phyloP scores from a whole-genome alignment of 2,113 vertebrate genomes.

The chimpanzee (Pan troglodytes) region NHGRI_mPanTro3-v2.1_pri NC_086015.1:87214501-87215000 shows the following conservation, averaged over 20 bases:
- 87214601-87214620: neutral
- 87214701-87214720: neutral
- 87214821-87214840: neutral
- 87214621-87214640: neutral
- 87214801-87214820: neutral
- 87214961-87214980: neutral
- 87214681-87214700: neutral
- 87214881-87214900: neutral
- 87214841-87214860: neutral
- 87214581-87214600: neutral
- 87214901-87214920: neutral
- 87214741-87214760: neutral
- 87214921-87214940: neutral
- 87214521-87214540: neutral
- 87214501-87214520: neutral
- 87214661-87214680: constrained; percentile 24
- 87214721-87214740: neutral
- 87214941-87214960: neutral
- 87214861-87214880: neutral
- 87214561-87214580: neutral
- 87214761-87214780: neutral
- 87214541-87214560: constrained; percentile 1
- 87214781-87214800: neutral
- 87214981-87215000: neutral
- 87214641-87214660: neutral